A percentile compares a stretch with the other conserved stretches of the same genome.
Conservation (phyloP, 2,888 invertebrate genomes). For the Scelioninae gen. 1 region DNA sequence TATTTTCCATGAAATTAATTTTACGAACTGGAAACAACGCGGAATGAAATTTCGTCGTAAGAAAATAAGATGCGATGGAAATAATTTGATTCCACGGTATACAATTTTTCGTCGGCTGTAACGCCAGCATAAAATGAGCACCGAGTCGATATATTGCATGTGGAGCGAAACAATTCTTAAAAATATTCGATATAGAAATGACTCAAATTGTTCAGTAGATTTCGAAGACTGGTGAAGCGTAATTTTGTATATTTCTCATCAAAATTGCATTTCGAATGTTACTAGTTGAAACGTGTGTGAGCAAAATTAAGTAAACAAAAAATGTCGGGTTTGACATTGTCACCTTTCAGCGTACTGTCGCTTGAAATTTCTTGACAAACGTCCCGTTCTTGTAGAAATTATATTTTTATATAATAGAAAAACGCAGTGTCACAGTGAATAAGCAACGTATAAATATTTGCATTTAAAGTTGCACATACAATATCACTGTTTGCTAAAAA, state of each 20-base stretch:
- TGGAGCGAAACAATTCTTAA: conserved; percentile 10
- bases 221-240: conserved; percentile 45
- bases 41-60: conserved; percentile 7
- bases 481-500: too few species aligned
- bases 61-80: conserved; percentile 17
- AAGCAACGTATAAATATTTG: too few species aligned
- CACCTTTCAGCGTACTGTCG: conserved; percentile 32
- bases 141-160: conserved; percentile 29
- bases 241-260: conserved; percentile 55
- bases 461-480: too few species aligned
- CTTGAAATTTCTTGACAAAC: conserved; percentile 8
- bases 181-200: conserved; percentile 1
- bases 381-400: too few species aligned
- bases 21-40: background rate
- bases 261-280: conserved; percentile 21
- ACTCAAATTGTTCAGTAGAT: conserved; percentile 50
- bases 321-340: conserved; percentile 10
- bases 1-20: conserved; percentile 1
- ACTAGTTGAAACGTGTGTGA: conserved; percentile 24
- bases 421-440: too few species aligned
- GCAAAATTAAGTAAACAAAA: conserved; percentile 38
- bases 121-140: conserved; percentile 17
- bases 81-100: conserved; percentile 20
- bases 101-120: conserved; percentile 24
- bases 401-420: too few species aligned